Conservation (phyloP, 2,888 invertebrate species). For the Kryphioiulus occultus region DNA sequence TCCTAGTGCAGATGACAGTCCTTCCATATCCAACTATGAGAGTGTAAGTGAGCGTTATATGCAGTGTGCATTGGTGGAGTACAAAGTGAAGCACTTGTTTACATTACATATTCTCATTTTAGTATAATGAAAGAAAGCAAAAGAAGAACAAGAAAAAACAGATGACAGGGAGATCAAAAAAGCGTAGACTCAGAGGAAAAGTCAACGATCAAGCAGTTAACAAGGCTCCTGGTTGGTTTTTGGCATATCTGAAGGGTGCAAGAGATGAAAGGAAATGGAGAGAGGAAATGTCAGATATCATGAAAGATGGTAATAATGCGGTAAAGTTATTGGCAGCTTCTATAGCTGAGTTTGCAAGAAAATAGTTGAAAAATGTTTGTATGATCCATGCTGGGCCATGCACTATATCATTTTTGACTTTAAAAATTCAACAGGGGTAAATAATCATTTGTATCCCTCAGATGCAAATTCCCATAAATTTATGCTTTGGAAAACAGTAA, state of each 20-base stretch:
- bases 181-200: background rate
- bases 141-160: background rate
- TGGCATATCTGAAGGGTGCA: background rate
- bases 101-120: background rate
- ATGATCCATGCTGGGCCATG: too few species aligned
- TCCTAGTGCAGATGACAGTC: background rate
- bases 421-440: background rate
- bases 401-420: background rate
- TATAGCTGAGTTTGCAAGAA: background rate
- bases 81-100: background rate
- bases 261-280: background rate
- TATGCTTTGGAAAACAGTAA: too few species aligned
- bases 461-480: background rate
- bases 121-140: background rate
- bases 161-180: background rate
- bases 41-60: background rate
- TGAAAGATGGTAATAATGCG: background rate
- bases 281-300: background rate
- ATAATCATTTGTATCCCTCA: background rate
- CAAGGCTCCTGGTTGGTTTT: background rate
- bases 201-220: background rate
- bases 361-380: background rate
- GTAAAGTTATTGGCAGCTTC: background rate
- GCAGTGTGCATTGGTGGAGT: background rate
- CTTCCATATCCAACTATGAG: background rate